Conservation (phyloP, 2,888 invertebrate species). For the Lasioglossum malachurum region DNA sequence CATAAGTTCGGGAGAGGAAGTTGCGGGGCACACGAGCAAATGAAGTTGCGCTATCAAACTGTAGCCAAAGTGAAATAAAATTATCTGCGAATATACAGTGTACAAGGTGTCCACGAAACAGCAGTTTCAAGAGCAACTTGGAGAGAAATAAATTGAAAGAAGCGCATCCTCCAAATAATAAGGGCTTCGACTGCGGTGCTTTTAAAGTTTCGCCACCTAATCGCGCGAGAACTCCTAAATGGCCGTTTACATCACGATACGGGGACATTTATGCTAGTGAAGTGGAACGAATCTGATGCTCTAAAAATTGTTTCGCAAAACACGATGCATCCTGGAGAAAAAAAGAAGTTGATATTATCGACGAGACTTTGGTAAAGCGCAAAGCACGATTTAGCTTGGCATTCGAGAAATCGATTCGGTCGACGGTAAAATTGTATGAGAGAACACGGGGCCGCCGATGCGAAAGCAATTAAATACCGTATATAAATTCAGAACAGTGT, state of each 20-base stretch:
- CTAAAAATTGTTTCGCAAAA: neutral
- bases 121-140: slow-evolving; percentile 1
- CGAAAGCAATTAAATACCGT: neutral
- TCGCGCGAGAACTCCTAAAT: slow-evolving; percentile 21
- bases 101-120: slow-evolving; percentile 3
- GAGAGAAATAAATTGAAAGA: slow-evolving; percentile 39
- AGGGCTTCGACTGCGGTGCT: slow-evolving; percentile 32
- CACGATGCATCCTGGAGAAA: neutral
- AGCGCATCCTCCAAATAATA: neutral
- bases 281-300: neutral
- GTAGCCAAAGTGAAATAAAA: slow-evolving; percentile 23
- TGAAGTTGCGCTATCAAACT: slow-evolving; percentile 9
- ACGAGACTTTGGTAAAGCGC: neutral
- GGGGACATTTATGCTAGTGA: slow-evolving; percentile 30
- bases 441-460: neutral
- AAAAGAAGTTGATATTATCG: neutral
- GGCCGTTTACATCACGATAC: neutral
- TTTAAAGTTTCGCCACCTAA: slow-evolving; percentile 36
- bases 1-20: neutral
- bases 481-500: neutral
- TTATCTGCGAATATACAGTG: neutral
- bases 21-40: neutral
- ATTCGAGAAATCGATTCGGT: neutral
- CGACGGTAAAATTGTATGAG: neutral
- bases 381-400: neutral